phyloP scores from a whole-genome alignment of 2,888 invertebrate genomes.

The Ophion obscuratus region DNA sequence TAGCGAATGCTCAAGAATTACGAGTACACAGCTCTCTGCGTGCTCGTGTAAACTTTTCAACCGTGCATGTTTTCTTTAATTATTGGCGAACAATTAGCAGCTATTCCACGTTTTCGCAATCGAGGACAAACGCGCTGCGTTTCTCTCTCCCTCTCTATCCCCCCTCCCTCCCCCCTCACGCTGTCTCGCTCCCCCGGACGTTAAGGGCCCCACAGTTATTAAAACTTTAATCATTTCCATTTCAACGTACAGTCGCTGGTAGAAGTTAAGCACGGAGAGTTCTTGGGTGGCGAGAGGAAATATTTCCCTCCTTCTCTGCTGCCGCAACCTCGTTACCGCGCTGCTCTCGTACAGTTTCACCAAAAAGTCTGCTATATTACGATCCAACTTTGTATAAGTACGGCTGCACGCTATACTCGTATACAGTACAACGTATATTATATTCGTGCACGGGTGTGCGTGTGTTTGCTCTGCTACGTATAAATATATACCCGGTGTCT shows the following conservation, averaged over 20 bases:
- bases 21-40: not conserved
- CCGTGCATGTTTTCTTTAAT: slow-evolving; percentile 5
- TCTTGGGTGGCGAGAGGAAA: slow-evolving; percentile 31
- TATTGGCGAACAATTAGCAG: slow-evolving; percentile 49
- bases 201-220: slow-evolving; percentile 72
- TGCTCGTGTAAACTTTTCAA: not conserved
- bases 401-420: not conserved
- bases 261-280: slow-evolving; percentile 63
- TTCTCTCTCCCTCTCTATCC: slow-evolving; percentile 13
- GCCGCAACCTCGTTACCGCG: slow-evolving; percentile 61
- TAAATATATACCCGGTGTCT: not conserved
- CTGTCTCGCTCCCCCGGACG: slow-evolving; percentile 3
- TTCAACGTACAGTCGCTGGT: slow-evolving; percentile 73
- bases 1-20: not conserved
- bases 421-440: not conserved
- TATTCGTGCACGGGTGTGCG: not conserved
- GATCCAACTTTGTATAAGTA: slow-evolving; percentile 33
- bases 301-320: slow-evolving; percentile 17
- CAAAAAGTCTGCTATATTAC: slow-evolving; percentile 37
- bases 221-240: slow-evolving; percentile 80
- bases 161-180: not conserved
- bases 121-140: slow-evolving; percentile 44
- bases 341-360: slow-evolving; percentile 54
- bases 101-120: slow-evolving; percentile 53
- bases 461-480: not conserved